Evolutionary conservation across 1,140 invertebrate species (phyloP), one percentile per base, ranked within the genome.

Genomic region (Sitodiplosis mosellana): DNA sequence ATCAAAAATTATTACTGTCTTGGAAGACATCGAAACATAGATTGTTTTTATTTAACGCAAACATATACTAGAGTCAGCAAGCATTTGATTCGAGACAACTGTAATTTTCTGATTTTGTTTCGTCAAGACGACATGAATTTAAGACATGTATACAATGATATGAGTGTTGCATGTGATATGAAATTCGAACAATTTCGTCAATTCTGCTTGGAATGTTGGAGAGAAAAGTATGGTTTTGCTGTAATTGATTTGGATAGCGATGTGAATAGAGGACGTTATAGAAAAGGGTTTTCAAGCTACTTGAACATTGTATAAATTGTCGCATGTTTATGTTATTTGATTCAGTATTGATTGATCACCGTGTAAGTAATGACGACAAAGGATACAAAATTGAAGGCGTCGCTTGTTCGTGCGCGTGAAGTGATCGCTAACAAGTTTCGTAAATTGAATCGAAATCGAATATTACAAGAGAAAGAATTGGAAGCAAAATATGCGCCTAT

Each of bases 81-180:
- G 56, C 60, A 63, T 52, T 46, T 66, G 10, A 53, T 64, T 34
- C 49, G 59, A 20, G 61, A 65, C 52, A 69, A 65, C 59, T 51
- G 53, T 34, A 65, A 67, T 56, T 50, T 65, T 33, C 20, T 64
- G 14, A 50, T 63, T 42, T 2, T 65, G 14, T 68, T 68, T 49
- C 57, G 56, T 49, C 60, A 66, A 53, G 60, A 68, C 56, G 56
- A 60, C 37, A 52, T 54, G 8, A 68, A 69, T 55, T 45, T 65
- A 10, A 60, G 56, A 50, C 60, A 65, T 51, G 46, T 65, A 18
- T 66, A 64, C 51, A 52, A 62, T 50, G 60, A 66, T 56, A 27
- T 27, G 27, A 56, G 62, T 51, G 54, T 64, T 12, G 56, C 46
- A 18, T 43, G 50, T 7, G 59, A 60, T 50, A 60, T 62, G 55